phyloP scores from a whole-genome alignment of 2,888 invertebrate species.

The Patella pellucida region DNA sequence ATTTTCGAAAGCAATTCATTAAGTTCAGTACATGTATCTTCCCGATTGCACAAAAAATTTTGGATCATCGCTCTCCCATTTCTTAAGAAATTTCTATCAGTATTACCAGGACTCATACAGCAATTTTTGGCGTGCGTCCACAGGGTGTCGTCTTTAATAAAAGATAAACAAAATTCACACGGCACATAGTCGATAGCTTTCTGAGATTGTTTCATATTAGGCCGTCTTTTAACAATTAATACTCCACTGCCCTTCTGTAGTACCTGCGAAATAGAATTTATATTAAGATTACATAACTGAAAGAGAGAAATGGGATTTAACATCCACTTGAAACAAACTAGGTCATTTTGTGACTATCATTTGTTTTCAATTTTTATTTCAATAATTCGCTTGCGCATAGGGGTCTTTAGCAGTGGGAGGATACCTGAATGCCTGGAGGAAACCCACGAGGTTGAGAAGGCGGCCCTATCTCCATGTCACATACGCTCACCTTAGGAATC shows the following conservation, averaged over 20 bases:
- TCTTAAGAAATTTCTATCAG: conserved; percentile 6
- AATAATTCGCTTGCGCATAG: no score
- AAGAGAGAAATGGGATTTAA: background rate
- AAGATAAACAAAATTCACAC: conserved; percentile 4
- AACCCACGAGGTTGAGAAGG: no score
- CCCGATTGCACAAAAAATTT: background rate
- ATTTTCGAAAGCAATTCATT: background rate
- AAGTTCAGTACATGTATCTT: background rate
- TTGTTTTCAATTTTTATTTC: no score
- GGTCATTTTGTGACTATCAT: no score
- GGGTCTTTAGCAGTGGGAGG: no score
- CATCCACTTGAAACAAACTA: no score
- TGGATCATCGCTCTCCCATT: conserved; percentile 4
- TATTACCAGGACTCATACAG: background rate
- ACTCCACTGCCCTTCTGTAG: background rate
- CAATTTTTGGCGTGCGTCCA: background rate
- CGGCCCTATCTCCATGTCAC: no score
- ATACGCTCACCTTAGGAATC: no score
- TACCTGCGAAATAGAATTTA: background rate
- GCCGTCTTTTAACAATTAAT: background rate
- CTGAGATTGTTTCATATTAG: background rate
- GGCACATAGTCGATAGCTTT: conserved; percentile 1
- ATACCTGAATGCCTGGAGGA: no score
- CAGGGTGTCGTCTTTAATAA: background rate
- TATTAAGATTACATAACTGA: no score